Evolutionary conservation across 37 sponge, comb jelly and placozoan genomes (phyloP).

Genomic region (Halichondria panicea): DNA sequence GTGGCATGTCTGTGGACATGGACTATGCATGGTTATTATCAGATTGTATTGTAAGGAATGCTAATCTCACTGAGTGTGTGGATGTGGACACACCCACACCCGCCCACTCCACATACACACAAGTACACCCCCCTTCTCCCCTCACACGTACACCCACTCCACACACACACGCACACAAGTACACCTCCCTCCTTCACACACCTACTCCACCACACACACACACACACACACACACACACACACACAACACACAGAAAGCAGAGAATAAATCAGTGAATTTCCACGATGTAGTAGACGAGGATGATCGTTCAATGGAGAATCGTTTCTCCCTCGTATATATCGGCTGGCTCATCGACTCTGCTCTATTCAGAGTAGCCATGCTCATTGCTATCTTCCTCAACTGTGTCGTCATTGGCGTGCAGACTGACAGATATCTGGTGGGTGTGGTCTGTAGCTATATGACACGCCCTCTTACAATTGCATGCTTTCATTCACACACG

Average conservation of each 20-base stretch:
- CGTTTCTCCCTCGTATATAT: slow-evolving; percentile 21
- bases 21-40: too few relatives aligned
- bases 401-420: slow-evolving; percentile 64
- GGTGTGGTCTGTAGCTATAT: too few relatives aligned
- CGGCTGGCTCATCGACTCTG: slow-evolving; percentile 50
- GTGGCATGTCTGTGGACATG: too few relatives aligned
- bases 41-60: too few relatives aligned
- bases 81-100: too few relatives aligned
- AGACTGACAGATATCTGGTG: slow-evolving; percentile 63
- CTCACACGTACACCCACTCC: slow-evolving; percentile 1
- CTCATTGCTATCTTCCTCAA: slow-evolving; percentile 50
- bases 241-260: not conserved
- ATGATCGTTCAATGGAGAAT: slow-evolving; percentile 18
- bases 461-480: too few relatives aligned
- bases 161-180: not conserved
- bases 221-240: not conserved
- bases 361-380: slow-evolving; percentile 52
- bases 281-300: slow-evolving; percentile 56
- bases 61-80: too few relatives aligned
- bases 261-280: slow-evolving; percentile 11
- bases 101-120: too few relatives aligned
- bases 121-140: not conserved
- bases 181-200: too few relatives aligned
- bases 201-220: not conserved
- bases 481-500: not conserved